These are phyloP conservation scores for Julus scandinavius DNA, from an alignment of 2,888 invertebrate genomes.

Conservation along the genomic window DNA sequence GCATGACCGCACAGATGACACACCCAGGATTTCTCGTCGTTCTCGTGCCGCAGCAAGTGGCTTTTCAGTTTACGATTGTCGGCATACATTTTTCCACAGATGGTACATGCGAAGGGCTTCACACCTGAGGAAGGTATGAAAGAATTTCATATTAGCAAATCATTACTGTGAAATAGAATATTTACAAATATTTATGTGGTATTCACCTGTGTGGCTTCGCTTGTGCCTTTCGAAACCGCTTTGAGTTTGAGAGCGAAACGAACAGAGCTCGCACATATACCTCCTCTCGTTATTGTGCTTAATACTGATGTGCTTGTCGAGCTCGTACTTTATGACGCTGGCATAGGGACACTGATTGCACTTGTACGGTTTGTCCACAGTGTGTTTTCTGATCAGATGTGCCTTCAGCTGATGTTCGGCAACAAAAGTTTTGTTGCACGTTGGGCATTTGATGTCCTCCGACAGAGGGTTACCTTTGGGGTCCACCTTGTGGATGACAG, in stretches of 20 bases:
- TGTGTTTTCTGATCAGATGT: constrained; percentile 61
- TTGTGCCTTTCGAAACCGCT: constrained; percentile 50
- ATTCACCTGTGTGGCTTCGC: constrained; percentile 23
- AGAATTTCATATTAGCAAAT: background rate
- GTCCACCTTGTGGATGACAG: constrained; percentile 61
- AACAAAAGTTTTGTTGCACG: constrained; percentile 58
- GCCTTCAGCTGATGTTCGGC: constrained; percentile 61
- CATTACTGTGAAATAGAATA: background rate
- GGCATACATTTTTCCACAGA: constrained; percentile 61
- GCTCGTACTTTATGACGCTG: constrained; percentile 62
- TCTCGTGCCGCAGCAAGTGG: constrained; percentile 61
- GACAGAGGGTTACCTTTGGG: constrained; percentile 60
- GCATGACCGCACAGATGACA: constrained; percentile 61
- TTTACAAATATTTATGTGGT: background rate
- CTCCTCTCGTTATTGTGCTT: constrained; percentile 61
- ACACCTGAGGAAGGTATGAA: constrained; percentile 59
- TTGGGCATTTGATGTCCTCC: constrained; percentile 56
- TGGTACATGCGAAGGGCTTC: constrained; percentile 62
- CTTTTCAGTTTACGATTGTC: constrained; percentile 62
- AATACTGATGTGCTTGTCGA: constrained; percentile 62
- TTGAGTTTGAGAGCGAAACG: constrained; percentile 53
- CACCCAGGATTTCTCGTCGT: constrained; percentile 61
- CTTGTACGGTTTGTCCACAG: constrained; percentile 58
- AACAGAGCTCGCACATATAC: constrained; percentile 53
- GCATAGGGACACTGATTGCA: constrained; percentile 62